A percentile compares a stretch with the other conserved stretches of the same genome.
Conservation (phyloP, 2,888 invertebrate species). For the Tupiocoris notatus region DNA sequence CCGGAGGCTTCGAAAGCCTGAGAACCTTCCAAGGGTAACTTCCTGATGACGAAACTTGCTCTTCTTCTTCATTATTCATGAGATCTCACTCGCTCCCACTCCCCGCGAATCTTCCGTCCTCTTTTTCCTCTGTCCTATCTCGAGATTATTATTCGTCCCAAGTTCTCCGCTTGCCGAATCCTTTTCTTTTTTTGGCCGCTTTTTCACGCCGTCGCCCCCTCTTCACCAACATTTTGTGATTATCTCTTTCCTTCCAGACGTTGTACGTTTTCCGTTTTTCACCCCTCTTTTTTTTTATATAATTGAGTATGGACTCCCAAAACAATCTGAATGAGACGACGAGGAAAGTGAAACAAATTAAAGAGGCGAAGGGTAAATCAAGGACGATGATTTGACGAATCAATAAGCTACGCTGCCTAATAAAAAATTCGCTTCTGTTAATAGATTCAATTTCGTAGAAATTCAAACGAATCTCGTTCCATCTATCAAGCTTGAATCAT, state of each 20-base stretch:
- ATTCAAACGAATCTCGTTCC: no score
- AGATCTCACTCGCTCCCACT: conserved; percentile 22
- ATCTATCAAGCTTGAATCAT: no score
- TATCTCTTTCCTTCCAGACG: neutral
- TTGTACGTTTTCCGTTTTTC: neutral
- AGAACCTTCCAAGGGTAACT: neutral
- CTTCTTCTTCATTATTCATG: conserved; percentile 38
- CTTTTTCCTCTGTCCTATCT: neutral
- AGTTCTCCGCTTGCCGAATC: neutral
- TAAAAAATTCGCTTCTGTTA: no score
- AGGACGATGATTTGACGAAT: neutral
- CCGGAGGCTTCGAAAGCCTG: neutral
- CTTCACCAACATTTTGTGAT: neutral
- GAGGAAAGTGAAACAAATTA: neutral
- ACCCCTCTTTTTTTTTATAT: neutral
- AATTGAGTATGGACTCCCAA: neutral
- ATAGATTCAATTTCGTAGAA: no score
- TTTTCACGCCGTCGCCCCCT: neutral
- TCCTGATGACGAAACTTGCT: conserved; percentile 34
- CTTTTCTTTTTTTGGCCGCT: neutral
- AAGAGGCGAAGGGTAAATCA: neutral
- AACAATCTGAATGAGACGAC: neutral
- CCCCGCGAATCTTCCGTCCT: neutral
- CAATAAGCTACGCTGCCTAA: neutral
- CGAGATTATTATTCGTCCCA: conserved; percentile 23